Evolutionary conservation across 2,888 invertebrate species (phyloP).

Genomic region (Cantharis lateralis): DNA sequence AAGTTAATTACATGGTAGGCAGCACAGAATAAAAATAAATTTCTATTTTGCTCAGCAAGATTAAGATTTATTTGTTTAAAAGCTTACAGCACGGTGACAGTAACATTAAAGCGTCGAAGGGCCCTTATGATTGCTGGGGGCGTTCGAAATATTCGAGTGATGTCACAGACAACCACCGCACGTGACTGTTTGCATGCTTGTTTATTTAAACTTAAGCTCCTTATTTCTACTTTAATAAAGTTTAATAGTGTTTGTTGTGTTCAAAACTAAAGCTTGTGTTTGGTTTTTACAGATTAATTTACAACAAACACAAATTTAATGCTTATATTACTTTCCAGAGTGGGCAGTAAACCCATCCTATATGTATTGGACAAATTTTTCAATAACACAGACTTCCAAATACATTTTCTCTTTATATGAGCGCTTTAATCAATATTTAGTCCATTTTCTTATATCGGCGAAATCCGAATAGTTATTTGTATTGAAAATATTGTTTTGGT

Average conservation of each 20-base stretch:
- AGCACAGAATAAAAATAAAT: background rate
- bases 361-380: background rate
- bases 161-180: conserved; percentile 35
- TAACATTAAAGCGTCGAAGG: conserved; percentile 34
- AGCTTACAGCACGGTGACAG: conserved; percentile 40
- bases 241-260: conserved; percentile 29
- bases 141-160: conserved; percentile 32
- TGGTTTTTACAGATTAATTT: conserved; percentile 11
- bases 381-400: background rate
- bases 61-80: conserved; percentile 33
- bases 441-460: background rate
- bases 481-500: background rate
- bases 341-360: background rate
- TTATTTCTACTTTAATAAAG: conserved; percentile 31
- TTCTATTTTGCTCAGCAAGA: background rate
- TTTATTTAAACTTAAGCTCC: conserved; percentile 37
- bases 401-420: background rate
- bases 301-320: conserved; percentile 5
- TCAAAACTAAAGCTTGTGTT: conserved; percentile 18
- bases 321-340: background rate
- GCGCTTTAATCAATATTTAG: background rate
- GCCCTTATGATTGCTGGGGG: conserved; percentile 31
- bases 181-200: conserved; percentile 33
- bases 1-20: background rate
- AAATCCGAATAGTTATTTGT: background rate